Base-by-base conservation (phyloP, 2,888 invertebrate species). In the Tetranychus piercei region DNA sequence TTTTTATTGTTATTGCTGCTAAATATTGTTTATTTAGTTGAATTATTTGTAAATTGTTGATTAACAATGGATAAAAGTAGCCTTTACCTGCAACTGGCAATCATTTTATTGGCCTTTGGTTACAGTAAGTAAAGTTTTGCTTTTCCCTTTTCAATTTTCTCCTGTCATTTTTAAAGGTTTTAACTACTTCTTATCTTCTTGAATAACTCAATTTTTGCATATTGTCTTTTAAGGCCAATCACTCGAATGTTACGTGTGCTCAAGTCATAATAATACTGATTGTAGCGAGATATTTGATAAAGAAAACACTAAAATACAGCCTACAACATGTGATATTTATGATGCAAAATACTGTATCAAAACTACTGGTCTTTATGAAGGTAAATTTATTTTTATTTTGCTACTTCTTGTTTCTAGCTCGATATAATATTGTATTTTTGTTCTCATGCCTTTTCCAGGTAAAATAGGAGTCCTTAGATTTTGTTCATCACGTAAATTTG, bases 181-280 rank as follows among this genome's bases (percentile, higher is more conserved):
- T 55, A 55, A 9, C 55, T 6, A 15, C 55, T 55, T 55, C 5
- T 55, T 55, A 6, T 55, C 55, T 55, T 55, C 3, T 0, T 55
- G 15, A 55, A 9, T 55, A 15, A n/a, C 1, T 22, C 6, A 20
- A 18, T 66, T 66, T 18, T 66, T 7, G 66, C 1, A 18, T 20
- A 15, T 69, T 22, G 18, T 11, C 20, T 69, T 6, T 69, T 69
- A n/a, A 89, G 88, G 86, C 77, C 78, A 83, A 80, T 86, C 88
- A 77, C 88, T 94, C 80, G 84, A 87, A 79, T 95, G 95, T 83
- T 94, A 90, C 84, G 90, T 91, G 81, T 95, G 95, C 84, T 88
- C 88, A 79, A 92, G 94, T 66, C 90, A 89, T 67, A 88, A 90
- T 81, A 88, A 88, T 43, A 91, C 91, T 83, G 89, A 91, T 82